A percentile compares a stretch with the other conserved stretches of the same genome.
These are phyloP conservation scores for Charanyca ferruginea DNA, from an alignment of 2,888 invertebrate species.

Conservation along the genomic window DNA sequence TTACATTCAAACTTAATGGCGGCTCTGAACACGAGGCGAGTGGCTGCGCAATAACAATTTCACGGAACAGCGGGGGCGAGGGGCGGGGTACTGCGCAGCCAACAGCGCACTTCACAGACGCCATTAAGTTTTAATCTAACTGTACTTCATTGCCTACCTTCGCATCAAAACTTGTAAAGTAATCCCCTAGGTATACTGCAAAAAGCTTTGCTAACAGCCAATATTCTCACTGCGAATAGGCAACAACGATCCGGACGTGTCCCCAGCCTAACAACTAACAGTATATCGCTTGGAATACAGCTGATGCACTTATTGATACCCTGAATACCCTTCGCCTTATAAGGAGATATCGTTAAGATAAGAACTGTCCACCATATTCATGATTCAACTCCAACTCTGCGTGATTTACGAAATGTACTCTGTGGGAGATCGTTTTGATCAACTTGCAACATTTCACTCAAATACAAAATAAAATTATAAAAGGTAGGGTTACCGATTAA, in stretches of 20 bases:
- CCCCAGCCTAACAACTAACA: constrained; percentile 16
- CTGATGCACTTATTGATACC: constrained; percentile 52
- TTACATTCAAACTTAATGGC: too few species aligned
- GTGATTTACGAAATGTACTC: constrained; percentile 59
- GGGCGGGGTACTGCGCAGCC: too few species aligned
- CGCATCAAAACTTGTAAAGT: not conserved
- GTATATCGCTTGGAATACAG: constrained; percentile 33
- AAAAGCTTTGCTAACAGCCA: not conserved
- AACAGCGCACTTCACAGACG: too few species aligned
- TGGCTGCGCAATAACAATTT: too few species aligned
- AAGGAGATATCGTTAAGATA: constrained; percentile 50
- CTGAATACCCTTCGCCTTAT: constrained; percentile 40
- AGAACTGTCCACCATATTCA: constrained; percentile 53
- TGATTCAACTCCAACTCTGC: constrained; percentile 37
- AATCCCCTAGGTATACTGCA: not conserved
- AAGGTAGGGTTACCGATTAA: constrained; percentile 29
- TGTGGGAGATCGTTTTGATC: constrained; percentile 44
- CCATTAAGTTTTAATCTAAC: not conserved
- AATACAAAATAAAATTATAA: constrained; percentile 25
- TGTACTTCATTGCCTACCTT: not conserved
- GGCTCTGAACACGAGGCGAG: too few species aligned
- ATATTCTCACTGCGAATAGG: constrained; percentile 20
- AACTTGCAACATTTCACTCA: constrained; percentile 56
- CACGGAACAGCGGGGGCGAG: too few species aligned
- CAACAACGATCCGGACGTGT: not conserved